phyloP scores from a whole-genome alignment of 2,888 invertebrate genomes.

The Teinopalpus imperialis region DNA sequence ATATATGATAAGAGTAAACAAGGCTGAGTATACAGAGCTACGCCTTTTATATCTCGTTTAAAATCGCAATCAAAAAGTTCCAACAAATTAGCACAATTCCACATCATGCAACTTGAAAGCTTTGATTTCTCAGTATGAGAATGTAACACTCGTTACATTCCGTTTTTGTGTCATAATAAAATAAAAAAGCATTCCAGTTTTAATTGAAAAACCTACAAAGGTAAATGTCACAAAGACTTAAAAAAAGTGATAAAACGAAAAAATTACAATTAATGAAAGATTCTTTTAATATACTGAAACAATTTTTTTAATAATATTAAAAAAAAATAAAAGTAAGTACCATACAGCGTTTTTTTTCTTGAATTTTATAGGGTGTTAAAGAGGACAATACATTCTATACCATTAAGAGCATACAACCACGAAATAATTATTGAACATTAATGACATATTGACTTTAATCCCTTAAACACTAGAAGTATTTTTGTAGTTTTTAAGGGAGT shows the following conservation, averaged over 20 bases:
- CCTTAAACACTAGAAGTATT: too few relatives aligned
- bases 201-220: constrained; percentile 6
- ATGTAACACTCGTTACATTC: constrained; percentile 23
- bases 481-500: too few relatives aligned
- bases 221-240: not conserved
- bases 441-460: too few relatives aligned
- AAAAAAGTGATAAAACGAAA: constrained; percentile 4
- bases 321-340: too few relatives aligned
- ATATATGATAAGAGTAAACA: not conserved
- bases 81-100: constrained; percentile 9
- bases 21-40: not conserved
- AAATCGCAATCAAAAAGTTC: constrained; percentile 18
- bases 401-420: too few relatives aligned
- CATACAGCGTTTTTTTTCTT: too few relatives aligned
- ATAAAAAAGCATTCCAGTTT: constrained; percentile 11
- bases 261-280: not conserved
- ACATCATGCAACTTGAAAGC: constrained; percentile 16
- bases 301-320: too few relatives aligned
- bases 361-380: too few relatives aligned
- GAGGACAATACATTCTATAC: too few relatives aligned
- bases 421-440: too few relatives aligned
- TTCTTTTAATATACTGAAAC: too few relatives aligned
- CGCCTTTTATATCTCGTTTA: constrained; percentile 7
- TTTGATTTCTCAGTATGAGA: constrained; percentile 19
- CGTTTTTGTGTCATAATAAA: constrained; percentile 4